These are phyloP conservation scores for Edolisoma coerulescens DNA, from an alignment of 2,113 vertebrate species.

Conservation along the genomic window DNA sequence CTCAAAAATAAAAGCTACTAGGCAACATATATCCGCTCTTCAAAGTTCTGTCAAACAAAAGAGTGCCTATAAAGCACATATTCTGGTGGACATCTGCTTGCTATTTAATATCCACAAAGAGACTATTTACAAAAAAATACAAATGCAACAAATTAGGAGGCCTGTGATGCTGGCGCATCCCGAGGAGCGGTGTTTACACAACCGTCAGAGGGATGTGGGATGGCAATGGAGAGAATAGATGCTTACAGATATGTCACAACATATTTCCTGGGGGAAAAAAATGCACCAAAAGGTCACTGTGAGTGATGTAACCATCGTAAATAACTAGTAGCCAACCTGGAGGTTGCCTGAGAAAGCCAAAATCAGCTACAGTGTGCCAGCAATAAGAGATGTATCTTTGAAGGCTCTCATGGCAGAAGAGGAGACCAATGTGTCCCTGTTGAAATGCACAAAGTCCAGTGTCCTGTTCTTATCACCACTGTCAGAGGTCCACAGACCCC, in stretches of 20 bases:
- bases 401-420: neutral
- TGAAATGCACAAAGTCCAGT: neutral
- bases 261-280: neutral
- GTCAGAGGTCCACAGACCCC: neutral
- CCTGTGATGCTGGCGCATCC: neutral
- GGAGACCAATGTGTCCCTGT: fast-evolving
- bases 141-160: conserved; percentile 34
- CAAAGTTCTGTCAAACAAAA: conserved; percentile 30
- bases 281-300: neutral
- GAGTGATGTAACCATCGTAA: neutral
- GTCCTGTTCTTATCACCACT: neutral
- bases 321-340: neutral
- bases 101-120: conserved; percentile 33
- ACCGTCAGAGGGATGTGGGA: neutral
- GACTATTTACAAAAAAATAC: conserved; percentile 4
- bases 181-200: neutral
- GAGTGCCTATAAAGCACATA: neutral
- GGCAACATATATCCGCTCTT: neutral
- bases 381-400: neutral
- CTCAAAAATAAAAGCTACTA: neutral
- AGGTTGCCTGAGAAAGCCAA: neutral
- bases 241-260: neutral
- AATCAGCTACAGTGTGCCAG: neutral
- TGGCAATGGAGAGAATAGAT: neutral
- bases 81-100: conserved; percentile 56